These are phyloP conservation scores for Thecophora atra DNA, from an alignment of 2,888 invertebrate species.

Conservation along the genomic window DNA sequence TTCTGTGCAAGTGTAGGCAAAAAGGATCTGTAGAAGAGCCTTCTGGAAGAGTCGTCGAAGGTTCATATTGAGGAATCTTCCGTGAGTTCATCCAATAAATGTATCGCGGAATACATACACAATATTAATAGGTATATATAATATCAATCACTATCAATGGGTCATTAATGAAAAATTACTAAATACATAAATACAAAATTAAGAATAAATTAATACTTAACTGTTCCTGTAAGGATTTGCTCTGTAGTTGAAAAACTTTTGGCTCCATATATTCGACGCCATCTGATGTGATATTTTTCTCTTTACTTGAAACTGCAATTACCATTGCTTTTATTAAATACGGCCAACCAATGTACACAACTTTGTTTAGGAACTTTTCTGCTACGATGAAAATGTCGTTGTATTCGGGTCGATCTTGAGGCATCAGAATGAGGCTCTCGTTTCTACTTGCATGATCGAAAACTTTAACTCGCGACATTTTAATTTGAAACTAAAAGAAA, in stretches of 20 bases:
- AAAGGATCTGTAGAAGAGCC: no score
- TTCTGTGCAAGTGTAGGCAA: no score
- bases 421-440: constrained; percentile 82
- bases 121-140: no score
- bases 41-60: no score
- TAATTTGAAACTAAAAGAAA: constrained; percentile 72
- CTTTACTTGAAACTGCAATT: constrained; percentile 59
- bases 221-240: constrained; percentile 57
- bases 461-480: constrained; percentile 80
- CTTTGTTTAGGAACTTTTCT: constrained; percentile 74
- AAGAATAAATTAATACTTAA: constrained; percentile 47
- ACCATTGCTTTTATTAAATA: constrained; percentile 86
- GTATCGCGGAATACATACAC: no score
- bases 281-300: constrained; percentile 61
- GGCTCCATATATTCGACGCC: constrained; percentile 48
- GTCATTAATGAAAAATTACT: no score
- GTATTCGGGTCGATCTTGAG: constrained; percentile 66
- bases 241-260: constrained; percentile 50
- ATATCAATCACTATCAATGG: no score
- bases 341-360: constrained; percentile 90
- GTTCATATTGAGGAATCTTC: no score
- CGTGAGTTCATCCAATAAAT: no score
- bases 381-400: constrained; percentile 69
- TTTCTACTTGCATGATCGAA: constrained; percentile 86
- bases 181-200: neutral